These are phyloP conservation scores for Scolopax mira DNA, from an alignment of 2,113 vertebrate species.

Conservation along the genomic window DNA sequence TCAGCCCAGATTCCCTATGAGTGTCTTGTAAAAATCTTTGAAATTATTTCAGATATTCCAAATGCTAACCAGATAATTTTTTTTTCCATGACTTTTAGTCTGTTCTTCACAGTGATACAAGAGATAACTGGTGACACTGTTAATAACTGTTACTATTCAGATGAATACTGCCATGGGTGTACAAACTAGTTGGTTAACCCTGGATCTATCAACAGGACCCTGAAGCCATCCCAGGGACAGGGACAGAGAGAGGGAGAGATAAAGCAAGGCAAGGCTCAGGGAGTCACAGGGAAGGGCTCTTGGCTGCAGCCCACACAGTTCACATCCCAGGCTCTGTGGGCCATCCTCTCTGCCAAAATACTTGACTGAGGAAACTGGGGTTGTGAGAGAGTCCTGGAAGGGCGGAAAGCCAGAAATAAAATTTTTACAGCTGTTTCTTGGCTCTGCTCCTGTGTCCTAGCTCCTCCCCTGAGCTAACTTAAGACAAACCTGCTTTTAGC, in stretches of 20 bases:
- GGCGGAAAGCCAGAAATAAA: neutral
- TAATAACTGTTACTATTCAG: neutral
- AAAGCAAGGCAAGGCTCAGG: neutral
- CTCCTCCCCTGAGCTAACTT: neutral
- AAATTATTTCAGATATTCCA: neutral
- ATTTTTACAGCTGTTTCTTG: neutral
- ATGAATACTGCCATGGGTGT: neutral
- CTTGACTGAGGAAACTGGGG: neutral
- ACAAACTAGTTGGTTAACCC: neutral
- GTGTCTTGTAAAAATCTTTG: neutral
- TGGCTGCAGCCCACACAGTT: neutral
- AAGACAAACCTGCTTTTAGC: neutral
- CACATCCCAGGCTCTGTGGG: neutral
- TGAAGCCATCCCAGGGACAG: neutral
- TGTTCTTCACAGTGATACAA: neutral
- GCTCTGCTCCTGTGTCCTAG: neutral
- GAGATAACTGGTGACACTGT: neutral
- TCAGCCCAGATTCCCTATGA: neutral
- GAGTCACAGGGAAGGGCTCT: neutral
- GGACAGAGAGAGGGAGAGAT: neutral
- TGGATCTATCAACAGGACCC: neutral
- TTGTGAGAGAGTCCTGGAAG: neutral
- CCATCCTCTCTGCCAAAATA: neutral
- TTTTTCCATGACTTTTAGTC: neutral
- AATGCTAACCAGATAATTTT: neutral